Percentiles rank a stretch among this genome's conserved stretches.
Evolutionary conservation across 2,888 invertebrate genomes (phyloP).

Genomic region (Terebella lapidaria): DNA sequence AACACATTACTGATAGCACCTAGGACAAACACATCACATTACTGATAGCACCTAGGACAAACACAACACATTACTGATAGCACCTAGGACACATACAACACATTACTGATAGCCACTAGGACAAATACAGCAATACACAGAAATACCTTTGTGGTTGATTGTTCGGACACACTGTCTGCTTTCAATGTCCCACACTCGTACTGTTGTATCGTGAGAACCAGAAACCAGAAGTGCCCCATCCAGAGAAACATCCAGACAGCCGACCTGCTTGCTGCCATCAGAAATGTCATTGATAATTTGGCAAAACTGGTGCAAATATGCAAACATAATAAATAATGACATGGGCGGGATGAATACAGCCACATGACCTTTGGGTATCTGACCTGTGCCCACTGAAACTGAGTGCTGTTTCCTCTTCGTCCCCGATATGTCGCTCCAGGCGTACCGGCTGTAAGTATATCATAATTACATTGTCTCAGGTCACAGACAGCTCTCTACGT

Average conservation of each 20-base stretch:
- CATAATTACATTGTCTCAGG: background rate
- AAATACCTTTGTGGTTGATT: conserved; percentile 69
- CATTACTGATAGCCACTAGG: too few species aligned
- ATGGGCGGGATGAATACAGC: too few species aligned
- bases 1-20: too few species aligned
- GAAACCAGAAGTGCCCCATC: conserved; percentile 71
- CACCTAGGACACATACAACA: too few species aligned
- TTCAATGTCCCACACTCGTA: conserved; percentile 75
- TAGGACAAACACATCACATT: too few species aligned
- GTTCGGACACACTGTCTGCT: conserved; percentile 70
- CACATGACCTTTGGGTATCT: too few species aligned
- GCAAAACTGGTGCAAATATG: too few species aligned
- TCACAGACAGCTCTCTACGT: too few species aligned
- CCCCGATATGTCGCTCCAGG: background rate
- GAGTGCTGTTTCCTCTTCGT: background rate
- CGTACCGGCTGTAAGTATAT: background rate
- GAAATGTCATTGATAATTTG: background rate
- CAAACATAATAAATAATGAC: too few species aligned
- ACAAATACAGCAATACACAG: too few species aligned
- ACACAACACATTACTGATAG: too few species aligned
- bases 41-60: too few species aligned
- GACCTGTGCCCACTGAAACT: background rate
- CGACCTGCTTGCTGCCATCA: conserved; percentile 59
- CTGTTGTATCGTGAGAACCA: conserved; percentile 69
- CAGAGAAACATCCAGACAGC: conserved; percentile 68